Conservation (phyloP, 2,797 vertebrate genomes). For the Pseudochirops cupreus region DNA sequence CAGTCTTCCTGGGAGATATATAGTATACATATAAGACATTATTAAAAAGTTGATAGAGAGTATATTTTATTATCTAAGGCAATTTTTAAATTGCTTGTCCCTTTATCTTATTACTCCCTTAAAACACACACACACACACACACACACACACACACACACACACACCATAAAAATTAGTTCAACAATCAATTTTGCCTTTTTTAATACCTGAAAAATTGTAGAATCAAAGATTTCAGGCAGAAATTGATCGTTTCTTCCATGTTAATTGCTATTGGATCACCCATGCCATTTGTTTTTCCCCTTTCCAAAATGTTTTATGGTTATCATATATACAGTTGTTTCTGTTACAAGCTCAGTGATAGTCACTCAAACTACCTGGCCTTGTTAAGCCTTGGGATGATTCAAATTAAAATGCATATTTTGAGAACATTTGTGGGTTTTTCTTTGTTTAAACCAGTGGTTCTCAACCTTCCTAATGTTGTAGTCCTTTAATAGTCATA, state of each 20-base stretch:
- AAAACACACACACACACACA: not conserved
- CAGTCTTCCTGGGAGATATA: not conserved
- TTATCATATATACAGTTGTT: not conserved
- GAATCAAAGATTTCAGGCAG: not conserved
- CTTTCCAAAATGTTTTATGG: not conserved
- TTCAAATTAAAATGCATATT: not conserved
- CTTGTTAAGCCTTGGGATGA: not conserved
- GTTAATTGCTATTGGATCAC: not conserved
- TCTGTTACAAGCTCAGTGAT: not conserved
- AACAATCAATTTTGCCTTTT: not conserved
- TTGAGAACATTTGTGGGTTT: not conserved
- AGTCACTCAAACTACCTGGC: not conserved
- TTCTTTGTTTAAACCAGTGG: not conserved
- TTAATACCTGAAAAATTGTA: not conserved
- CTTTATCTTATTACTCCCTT: no score
- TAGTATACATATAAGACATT: not conserved
- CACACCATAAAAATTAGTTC: not conserved
- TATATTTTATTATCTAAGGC: not conserved
- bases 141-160: not conserved
- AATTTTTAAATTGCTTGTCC: not conserved
- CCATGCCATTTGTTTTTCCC: not conserved
- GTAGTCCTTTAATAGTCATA: no score
- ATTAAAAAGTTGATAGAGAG: no score
- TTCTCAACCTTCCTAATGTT: no score
- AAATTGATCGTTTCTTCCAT: not conserved